phyloP scores from a whole-genome alignment of 2,888 invertebrate genomes.

The Trissoscelio sp. region DNA sequence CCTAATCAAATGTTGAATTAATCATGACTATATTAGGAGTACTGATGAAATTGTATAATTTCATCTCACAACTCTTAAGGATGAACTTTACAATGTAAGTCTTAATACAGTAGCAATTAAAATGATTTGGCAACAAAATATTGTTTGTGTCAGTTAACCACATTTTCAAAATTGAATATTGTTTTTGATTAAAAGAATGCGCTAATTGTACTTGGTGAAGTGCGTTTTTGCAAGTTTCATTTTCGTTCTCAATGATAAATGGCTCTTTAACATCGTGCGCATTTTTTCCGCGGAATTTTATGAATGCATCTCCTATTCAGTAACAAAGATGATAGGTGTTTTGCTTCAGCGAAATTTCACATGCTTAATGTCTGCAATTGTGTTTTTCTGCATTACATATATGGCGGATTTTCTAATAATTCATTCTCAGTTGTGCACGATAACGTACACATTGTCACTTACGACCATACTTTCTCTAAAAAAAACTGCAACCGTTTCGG shows the following conservation, averaged over 20 bases:
- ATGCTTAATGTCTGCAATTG: constrained; percentile 1
- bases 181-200: constrained; percentile 13
- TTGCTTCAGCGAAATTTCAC: constrained; percentile 22
- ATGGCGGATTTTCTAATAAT: constrained; percentile 19
- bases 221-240: neutral
- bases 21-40: constrained; percentile 15
- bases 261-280: constrained; percentile 11
- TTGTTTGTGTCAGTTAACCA: neutral
- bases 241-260: constrained; percentile 13
- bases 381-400: constrained; percentile 9
- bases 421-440: neutral
- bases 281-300: constrained; percentile 30
- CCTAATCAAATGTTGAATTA: constrained; percentile 9
- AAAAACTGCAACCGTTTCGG: neutral
- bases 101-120: constrained; percentile 26
- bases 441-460: neutral
- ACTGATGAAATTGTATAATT: constrained; percentile 3
- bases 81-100: constrained; percentile 11
- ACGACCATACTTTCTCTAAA: neutral
- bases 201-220: neutral
- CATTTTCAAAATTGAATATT: neutral
- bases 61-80: neutral
- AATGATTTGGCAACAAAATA: constrained; percentile 2
- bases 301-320: constrained; percentile 19
- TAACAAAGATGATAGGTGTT: constrained; percentile 13